Conservation (phyloP, 2,797 vertebrate species). For the Chloroceryle inda region DNA sequence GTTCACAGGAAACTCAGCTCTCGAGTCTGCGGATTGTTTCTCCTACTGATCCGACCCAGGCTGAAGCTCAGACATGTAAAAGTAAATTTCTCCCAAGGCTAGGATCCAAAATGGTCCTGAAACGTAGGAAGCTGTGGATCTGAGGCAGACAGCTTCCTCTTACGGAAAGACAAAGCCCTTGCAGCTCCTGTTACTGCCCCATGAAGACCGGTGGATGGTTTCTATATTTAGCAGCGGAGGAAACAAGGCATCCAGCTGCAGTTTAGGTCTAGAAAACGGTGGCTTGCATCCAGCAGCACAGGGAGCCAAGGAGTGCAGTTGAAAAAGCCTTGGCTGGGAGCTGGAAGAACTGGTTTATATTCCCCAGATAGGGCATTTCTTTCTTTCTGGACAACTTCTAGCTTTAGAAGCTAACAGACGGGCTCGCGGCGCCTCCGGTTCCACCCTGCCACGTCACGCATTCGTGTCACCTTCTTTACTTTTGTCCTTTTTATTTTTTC, state of each 20-base stretch:
- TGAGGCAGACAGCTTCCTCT: neutral
- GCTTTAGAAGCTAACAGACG: neutral
- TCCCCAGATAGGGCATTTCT: constrained; percentile 7
- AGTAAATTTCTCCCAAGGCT: neutral
- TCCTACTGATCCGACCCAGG: neutral
- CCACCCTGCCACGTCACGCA: neutral
- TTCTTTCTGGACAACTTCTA: constrained; percentile 35
- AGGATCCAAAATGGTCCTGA: neutral
- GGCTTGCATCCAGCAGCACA: neutral
- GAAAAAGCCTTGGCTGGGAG: neutral
- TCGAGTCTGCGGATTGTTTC: neutral
- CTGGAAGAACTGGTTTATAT: constrained; percentile 1
- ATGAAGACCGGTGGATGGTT: neutral
- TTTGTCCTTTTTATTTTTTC: neutral
- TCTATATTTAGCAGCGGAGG: constrained; percentile 20
- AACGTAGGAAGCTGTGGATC: neutral
- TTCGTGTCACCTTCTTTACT: neutral
- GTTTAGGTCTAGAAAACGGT: neutral
- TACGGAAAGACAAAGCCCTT: neutral
- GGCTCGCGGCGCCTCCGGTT: neutral
- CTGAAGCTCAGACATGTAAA: neutral
- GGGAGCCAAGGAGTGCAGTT: neutral
- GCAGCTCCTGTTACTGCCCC: neutral
- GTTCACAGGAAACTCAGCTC: neutral
- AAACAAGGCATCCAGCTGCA: neutral